Base-by-base conservation (phyloP, 2,888 invertebrate genomes). In the Rotaria sp. region DNA sequence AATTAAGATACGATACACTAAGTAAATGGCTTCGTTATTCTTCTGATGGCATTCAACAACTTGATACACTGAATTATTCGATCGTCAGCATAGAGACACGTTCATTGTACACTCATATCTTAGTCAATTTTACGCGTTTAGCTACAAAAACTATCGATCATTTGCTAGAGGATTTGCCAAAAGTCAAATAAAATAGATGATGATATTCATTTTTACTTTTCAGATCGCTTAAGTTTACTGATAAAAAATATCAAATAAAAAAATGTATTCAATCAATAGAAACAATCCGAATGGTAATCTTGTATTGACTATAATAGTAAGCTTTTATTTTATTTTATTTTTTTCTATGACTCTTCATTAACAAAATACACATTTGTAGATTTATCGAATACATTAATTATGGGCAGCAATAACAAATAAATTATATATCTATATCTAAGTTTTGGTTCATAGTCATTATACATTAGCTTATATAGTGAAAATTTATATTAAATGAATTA, bases 1-100 rank as follows among this genome's bases (percentile, higher is more conserved):
- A 30, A 8, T 74, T 75, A 13, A 80, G 80, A 11, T 45, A 45
- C 11, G 45, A 24, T 10, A 45, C 75, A 85, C 50, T 86, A 10
- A 75, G 59, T 35, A 80, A 50, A 57, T 86, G 86, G 86, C 75
- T 85, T 55, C 74, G 86, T 75, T 86, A 85, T 59, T 57, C 41
- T 35, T 41, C 55, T 35, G 86, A 86, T 50, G 86, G 86, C 11
- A 11, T 86, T 41, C 85, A 35, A 35, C 80, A 75, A 50, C 52
- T 86, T 4, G 80, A 24, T 38, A 35, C 45, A 38, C 50, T 86
- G 13, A 75, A 86, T 75, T 86, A 86, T 84, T 50, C 85, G 2
- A 48, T 86, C 18, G 75, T 41, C 35, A 52, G 21, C 1, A 48
- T 48, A 30, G n/a, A 85, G 24, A 35, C 26, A 15, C 55, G 55